These are phyloP conservation scores for Oreortyx pictus DNA, from an alignment of 2,797 vertebrate genomes.

Conservation along the genomic window DNA sequence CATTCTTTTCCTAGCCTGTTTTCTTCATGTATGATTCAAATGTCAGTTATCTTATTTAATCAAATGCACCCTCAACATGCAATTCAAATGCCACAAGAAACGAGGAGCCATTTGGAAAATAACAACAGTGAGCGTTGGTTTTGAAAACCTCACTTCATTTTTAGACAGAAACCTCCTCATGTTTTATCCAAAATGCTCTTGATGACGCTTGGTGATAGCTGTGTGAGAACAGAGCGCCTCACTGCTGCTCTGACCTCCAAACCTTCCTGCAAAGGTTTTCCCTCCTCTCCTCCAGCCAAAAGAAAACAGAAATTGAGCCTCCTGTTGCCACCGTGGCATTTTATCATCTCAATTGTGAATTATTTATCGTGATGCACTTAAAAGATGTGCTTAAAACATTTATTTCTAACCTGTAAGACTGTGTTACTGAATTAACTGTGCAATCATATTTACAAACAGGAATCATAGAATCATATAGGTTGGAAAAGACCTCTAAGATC, in stretches of 20 bases:
- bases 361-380: neutral
- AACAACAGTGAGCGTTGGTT: neutral
- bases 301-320: neutral
- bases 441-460: neutral
- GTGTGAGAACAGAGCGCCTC: neutral
- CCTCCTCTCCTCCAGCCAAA: neutral
- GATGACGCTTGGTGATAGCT: neutral
- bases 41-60: constrained; percentile 41
- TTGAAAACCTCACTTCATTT: neutral
- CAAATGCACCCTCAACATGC: neutral
- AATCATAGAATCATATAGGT: neutral
- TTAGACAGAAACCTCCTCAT: neutral
- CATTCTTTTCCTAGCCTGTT: neutral
- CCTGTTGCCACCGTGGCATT: neutral
- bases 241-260: neutral
- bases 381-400: constrained; percentile 21
- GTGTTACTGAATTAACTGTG: neutral
- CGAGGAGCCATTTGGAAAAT: constrained; percentile 19
- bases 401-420: neutral
- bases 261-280: neutral
- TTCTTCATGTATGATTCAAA: constrained; percentile 43
- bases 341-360: neutral
- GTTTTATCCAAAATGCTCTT: neutral
- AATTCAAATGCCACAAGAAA: constrained; percentile 18
- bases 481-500: no score